Evolutionary conservation across 2,888 invertebrate species (phyloP).

Genomic region (Craniophora ligustri): DNA sequence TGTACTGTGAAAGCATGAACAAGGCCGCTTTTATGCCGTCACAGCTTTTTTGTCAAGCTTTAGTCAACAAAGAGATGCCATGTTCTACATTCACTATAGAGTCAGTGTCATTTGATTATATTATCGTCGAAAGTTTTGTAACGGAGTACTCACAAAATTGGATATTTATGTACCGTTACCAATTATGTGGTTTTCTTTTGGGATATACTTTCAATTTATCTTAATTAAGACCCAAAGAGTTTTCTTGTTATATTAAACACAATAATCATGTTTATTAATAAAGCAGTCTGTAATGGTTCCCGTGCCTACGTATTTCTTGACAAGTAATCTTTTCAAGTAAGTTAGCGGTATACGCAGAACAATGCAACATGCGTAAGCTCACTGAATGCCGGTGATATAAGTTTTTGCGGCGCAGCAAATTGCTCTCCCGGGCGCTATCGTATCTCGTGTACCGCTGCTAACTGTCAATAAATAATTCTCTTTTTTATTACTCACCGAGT

Average conservation of each 20-base stretch:
- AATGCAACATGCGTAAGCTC: conserved; percentile 52
- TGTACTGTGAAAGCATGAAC: conserved; percentile 52
- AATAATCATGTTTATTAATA: conserved; percentile 30
- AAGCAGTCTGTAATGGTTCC: conserved; percentile 8
- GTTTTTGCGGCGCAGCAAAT: conserved; percentile 75
- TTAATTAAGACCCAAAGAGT: conserved; percentile 22
- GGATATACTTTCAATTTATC: conserved; percentile 23
- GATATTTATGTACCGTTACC: conserved; percentile 44
- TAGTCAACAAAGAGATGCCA: conserved; percentile 25
- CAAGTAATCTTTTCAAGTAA: conserved; percentile 33
- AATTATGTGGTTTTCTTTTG: conserved; percentile 40
- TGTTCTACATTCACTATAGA: conserved; percentile 43
- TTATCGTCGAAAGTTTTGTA: conserved; percentile 38
- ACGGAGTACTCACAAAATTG: conserved; percentile 43
- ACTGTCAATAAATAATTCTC: conserved; percentile 74
- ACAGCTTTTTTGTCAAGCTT: conserved; percentile 33
- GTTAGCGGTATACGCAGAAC: conserved; percentile 49
- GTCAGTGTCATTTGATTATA: conserved; percentile 49
- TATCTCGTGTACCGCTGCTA: conserved; percentile 63
- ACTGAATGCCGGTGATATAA: conserved; percentile 57
- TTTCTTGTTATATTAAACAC: conserved; percentile 22
- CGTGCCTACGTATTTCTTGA: conserved; percentile 12
- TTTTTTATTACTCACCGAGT: conserved; percentile 59
- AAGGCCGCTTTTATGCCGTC: conserved; percentile 38
- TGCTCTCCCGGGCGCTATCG: conserved; percentile 69